Percentiles rank a stretch among this genome's conserved stretches.
These are phyloP conservation scores for Synanceia verrucosa DNA, from an alignment of 2,797 vertebrate genomes.

Conservation along the genomic window DNA sequence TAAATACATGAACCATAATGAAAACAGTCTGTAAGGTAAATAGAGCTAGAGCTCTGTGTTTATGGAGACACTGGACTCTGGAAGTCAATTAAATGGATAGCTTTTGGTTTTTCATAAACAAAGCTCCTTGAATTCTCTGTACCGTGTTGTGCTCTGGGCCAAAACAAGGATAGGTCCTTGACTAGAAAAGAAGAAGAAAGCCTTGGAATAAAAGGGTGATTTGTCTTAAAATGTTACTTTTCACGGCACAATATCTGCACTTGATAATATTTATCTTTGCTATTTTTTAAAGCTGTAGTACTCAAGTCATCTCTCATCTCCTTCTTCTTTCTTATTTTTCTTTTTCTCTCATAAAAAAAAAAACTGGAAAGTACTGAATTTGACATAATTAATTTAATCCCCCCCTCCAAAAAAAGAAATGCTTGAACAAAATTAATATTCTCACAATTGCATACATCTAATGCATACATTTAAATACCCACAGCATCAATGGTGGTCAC, in stretches of 20 bases:
- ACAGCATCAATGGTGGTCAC: constrained; percentile 41
- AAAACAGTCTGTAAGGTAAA: constrained; percentile 23
- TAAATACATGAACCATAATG: background rate
- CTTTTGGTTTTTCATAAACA: constrained; percentile 14
- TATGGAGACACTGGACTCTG: constrained; percentile 15
- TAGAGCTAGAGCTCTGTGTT: constrained; percentile 33
- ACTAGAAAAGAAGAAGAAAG: background rate
- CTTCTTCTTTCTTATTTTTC: background rate
- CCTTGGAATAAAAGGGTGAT: constrained; percentile 12
- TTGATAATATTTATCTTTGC: constrained; percentile 2
- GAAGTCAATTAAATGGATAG: constrained; percentile 2
- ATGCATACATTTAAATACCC: constrained; percentile 33
- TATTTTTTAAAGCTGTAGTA: background rate
- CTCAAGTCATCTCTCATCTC: constrained; percentile 8
- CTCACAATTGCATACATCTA: constrained; percentile 24
- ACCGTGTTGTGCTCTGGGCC: background rate
- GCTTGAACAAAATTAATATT: constrained; percentile 25
- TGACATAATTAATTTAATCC: constrained; percentile 51
- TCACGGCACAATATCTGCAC: too few relatives aligned
- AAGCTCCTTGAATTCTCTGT: constrained; percentile 3
- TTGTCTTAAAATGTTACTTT: constrained; percentile 4
- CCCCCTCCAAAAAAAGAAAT: constrained; percentile 7
- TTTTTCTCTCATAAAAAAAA: constrained; percentile 12
- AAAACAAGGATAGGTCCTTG: background rate
- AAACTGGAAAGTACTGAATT: constrained; percentile 7